Evolutionary conservation across 1,140 invertebrate genomes (phyloP), one percentile per base, ranked within the genome.

Genomic region (Xylocopa sonorina): DNA sequence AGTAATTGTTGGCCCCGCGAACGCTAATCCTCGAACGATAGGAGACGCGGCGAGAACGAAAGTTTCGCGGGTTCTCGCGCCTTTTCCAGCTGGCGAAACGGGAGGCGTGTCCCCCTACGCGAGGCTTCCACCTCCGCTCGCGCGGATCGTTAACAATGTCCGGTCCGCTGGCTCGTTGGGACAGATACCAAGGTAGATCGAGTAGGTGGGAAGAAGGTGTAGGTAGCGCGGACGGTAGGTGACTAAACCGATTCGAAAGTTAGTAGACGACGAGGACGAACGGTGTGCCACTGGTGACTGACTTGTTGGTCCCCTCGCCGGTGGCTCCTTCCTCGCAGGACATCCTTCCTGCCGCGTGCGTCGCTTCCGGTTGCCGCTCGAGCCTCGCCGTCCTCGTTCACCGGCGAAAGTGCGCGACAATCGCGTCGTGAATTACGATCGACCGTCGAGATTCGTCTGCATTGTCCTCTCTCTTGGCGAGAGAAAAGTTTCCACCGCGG

Each of bases 211-310:
- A 76, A 82, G 48, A 76, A 85, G 75, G 86, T 86, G 85, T 87
- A 73, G 79, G 81, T 79, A 86, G 85, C 34, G 46, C n/a, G n/a
- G n/a, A 72, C 50, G 67, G 80, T 77, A 78, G 80, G 60, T 66
- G 78, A 78, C 80, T 85, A 86, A 82, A 87, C 80, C 51, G 67
- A 84, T 79, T 87, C 78, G 74, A 78, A 85, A 83, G 80, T 87
- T 82, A 79, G 81, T 41, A 16, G n/a, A 53, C 66, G 60, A 32
- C 27, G 34, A 50, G 43, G 50, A 66, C 72, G 69, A 82, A 14
- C 79, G 32, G 4, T 18, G 43, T 21, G 14, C 41, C 27, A 18
- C 27, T 16, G 16, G 9, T 21, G 10, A n/a, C 58, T 34, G 5
- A 16, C 27, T 38, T 24, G 27, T 5, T 14, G 14, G 46, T 51